Evolutionary conservation across 2,113 vertebrate species (phyloP).

Genomic region (Tautogolabrus adspersus): DNA sequence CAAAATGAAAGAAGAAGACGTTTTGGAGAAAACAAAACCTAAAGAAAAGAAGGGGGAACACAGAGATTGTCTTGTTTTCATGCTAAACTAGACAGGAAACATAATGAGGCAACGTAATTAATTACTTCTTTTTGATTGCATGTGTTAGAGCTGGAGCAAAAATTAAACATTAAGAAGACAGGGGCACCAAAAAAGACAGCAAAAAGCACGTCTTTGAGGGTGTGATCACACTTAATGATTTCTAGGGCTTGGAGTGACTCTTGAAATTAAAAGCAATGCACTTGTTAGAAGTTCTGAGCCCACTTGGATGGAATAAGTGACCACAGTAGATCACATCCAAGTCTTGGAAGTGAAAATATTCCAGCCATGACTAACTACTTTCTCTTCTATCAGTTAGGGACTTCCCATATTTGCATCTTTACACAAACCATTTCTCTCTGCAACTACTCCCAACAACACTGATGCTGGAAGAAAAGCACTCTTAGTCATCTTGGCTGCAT

Average conservation of each 20-base stretch:
- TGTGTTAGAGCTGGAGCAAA: background rate
- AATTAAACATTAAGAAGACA: background rate
- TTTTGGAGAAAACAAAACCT: background rate
- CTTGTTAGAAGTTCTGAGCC: background rate
- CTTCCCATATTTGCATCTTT: background rate
- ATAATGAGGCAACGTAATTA: background rate
- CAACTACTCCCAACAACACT: background rate
- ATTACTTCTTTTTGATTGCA: background rate
- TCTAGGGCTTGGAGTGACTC: background rate
- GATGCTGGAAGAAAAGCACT: conserved; percentile 13
- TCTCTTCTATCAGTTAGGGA: background rate
- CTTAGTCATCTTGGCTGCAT: conserved; percentile 27
- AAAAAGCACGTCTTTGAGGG: background rate
- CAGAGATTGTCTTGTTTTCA: background rate
- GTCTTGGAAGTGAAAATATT: background rate
- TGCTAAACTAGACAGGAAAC: background rate
- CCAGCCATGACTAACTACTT: background rate
- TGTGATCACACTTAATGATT: conserved; percentile 1
- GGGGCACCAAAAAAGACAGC: background rate
- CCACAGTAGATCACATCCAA: background rate
- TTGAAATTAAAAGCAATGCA: background rate
- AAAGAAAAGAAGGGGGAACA: too few relatives aligned
- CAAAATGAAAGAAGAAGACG: background rate
- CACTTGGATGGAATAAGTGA: background rate
- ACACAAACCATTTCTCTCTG: background rate